Evolutionary conservation across 1,140 invertebrate species (phyloP), one percentile per base, ranked within the genome.

Genomic region (Campoletis sonorensis): DNA sequence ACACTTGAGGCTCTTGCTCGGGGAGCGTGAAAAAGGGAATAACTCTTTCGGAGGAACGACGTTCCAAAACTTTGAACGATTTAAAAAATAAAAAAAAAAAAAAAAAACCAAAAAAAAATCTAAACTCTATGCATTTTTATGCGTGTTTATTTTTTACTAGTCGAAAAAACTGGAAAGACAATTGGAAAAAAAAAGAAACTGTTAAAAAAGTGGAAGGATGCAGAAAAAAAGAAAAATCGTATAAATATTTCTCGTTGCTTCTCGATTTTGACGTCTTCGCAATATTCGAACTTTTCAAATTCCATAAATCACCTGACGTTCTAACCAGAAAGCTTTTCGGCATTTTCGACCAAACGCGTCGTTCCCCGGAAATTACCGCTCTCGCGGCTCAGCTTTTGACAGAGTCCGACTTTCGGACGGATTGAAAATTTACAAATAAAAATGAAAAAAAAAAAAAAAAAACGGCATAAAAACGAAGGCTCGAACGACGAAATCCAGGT

Each of bases 351-450:
- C 10, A 13, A 4, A 23, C n/a, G n/a, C 13, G 23, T 8, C 21
- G 13, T 64, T 64, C 61, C 23, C 61, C 61, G 61, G 61, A 64
- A 64, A 64, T 64, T 64, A 64, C 23, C 61, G 61, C 13, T 64
- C 61, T 27, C 61, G n/a, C 61, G 61, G 23, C 11, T 64, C 23
- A 10, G 61, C 61, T 64, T 64, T 64, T 64, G 61, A 64, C 61
- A n/a, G n/a, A 27, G 8, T 64, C 61, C 21, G n/a, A 23, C 23
- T 26, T 27, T 26, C 23, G 26, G 10, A 64, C 15, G 4, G 67
- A 18, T 70, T 70, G 67, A 23, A 33, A 33, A 30, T 70, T 70
- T 33, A n/a, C n/a, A n/a, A n/a, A n/a, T n/a, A n/a, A n/a, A n/a
- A n/a, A n/a, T n/a, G n/a, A n/a, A n/a, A n/a, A n/a, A n/a, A n/a